Conservation (phyloP, 2,113 vertebrate genomes). For the Tyto alba region DNA sequence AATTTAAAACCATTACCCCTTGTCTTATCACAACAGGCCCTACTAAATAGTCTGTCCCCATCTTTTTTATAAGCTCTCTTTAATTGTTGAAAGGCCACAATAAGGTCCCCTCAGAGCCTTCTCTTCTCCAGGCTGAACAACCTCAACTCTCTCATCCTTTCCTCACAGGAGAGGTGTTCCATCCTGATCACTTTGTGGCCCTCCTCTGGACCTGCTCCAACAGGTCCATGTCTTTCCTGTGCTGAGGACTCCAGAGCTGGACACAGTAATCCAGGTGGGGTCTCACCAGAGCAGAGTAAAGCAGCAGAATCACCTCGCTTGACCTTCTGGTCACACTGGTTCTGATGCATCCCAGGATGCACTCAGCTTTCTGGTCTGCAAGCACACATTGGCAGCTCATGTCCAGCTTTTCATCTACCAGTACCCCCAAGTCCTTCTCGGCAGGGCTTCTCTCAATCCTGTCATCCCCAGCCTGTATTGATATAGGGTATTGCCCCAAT, state of each 20-base stretch:
- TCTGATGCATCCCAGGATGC: background rate
- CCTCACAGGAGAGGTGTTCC: background rate
- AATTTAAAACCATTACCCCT: background rate
- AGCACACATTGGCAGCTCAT: rapidly evolving
- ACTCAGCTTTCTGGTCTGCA: background rate
- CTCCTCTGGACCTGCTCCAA: background rate
- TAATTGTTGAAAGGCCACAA: rapidly evolving
- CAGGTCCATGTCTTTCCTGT: background rate
- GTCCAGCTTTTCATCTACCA: background rate
- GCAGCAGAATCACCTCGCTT: background rate
- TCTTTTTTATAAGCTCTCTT: background rate
- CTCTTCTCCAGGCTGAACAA: background rate
- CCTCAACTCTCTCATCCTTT: background rate
- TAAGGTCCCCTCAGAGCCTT: rapidly evolving
- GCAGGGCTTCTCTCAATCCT: background rate
- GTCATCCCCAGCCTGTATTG: background rate
- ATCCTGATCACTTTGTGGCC: background rate
- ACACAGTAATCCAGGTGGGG: background rate
- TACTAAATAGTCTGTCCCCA: background rate
- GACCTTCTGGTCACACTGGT: background rate
- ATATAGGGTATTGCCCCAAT: background rate
- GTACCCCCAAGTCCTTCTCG: background rate
- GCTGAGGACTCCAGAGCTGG: background rate
- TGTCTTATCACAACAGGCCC: background rate
- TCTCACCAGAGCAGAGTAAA: background rate